phyloP scores from a whole-genome alignment of 2,797 vertebrate species.

The Oceanodroma leucorhoa region DNA sequence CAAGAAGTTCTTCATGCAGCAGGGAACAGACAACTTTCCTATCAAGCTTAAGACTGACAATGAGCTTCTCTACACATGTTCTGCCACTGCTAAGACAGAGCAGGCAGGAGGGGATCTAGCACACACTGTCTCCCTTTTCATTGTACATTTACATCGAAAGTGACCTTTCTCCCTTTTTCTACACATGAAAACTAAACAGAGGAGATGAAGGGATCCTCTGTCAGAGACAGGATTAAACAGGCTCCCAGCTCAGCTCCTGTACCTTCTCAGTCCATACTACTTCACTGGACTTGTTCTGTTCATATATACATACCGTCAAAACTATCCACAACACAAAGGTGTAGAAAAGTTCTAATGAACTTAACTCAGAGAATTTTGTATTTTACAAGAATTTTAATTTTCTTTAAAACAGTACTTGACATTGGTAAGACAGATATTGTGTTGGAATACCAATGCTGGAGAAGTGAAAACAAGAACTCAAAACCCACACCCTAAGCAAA shows the following conservation, averaged over 20 bases:
- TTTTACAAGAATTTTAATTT: background rate
- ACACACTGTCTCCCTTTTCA: rapidly evolving
- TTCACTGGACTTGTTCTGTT: background rate
- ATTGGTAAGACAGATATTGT: background rate
- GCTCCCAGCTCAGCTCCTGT: background rate
- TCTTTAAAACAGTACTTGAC: background rate
- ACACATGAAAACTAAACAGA: background rate
- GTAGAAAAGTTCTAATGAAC: background rate
- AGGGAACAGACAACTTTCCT: background rate
- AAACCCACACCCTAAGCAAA: background rate
- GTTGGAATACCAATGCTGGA: background rate
- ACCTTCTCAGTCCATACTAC: background rate
- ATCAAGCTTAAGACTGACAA: background rate
- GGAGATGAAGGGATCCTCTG: background rate
- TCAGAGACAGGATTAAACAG: background rate
- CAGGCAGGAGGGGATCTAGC: background rate
- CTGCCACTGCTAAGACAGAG: background rate
- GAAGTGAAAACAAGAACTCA: background rate
- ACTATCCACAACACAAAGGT: background rate
- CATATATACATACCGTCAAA: rapidly evolving
- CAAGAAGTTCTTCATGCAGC: background rate
- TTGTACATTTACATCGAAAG: rapidly evolving
- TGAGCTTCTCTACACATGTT: rapidly evolving
- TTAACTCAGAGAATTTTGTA: background rate
- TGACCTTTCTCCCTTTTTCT: background rate